A percentile compares a stretch with the other conserved stretches of the same genome.
Conservation (phyloP, 2,797 vertebrate genomes). For the Borostomias antarcticus region DNA sequence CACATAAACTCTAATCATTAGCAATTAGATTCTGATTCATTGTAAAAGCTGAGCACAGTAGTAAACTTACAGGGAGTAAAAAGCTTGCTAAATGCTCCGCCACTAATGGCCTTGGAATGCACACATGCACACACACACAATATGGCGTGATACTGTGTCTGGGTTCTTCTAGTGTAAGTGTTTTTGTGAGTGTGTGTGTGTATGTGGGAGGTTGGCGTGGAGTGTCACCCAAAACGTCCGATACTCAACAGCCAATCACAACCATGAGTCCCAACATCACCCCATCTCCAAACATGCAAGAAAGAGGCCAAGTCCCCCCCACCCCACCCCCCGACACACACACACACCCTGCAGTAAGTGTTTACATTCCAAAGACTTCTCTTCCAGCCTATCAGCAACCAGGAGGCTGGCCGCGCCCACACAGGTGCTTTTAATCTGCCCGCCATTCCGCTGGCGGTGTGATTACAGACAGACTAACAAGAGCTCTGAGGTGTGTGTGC, state of each 20-base stretch:
- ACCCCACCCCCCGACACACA: background rate
- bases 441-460: background rate
- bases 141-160: background rate
- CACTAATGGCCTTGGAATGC: background rate
- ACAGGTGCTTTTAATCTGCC: slow-evolving; percentile 37
- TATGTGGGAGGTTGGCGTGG: slow-evolving; percentile 30
- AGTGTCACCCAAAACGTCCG: slow-evolving; percentile 35
- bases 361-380: slow-evolving; percentile 51
- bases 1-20: too few relatives aligned
- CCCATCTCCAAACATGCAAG: slow-evolving; percentile 36
- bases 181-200: background rate
- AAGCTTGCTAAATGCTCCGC: background rate
- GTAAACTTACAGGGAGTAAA: too few relatives aligned
- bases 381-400: slow-evolving; percentile 43
- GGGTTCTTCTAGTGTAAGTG: slow-evolving; percentile 5
- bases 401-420: slow-evolving; percentile 23
- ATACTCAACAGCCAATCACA: slow-evolving; percentile 63
- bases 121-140: slow-evolving; percentile 1
- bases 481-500: background rate
- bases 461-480: background rate
- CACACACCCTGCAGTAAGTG: slow-evolving; percentile 21
- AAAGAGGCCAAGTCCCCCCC: slow-evolving; percentile 9
- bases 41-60: too few relatives aligned
- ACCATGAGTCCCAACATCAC: slow-evolving; percentile 43
- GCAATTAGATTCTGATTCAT: too few relatives aligned